Conservation (phyloP, 30 jellyfish, hydroid and myxozoan genomes). For the Pseudorhiza aurosa region DNA sequence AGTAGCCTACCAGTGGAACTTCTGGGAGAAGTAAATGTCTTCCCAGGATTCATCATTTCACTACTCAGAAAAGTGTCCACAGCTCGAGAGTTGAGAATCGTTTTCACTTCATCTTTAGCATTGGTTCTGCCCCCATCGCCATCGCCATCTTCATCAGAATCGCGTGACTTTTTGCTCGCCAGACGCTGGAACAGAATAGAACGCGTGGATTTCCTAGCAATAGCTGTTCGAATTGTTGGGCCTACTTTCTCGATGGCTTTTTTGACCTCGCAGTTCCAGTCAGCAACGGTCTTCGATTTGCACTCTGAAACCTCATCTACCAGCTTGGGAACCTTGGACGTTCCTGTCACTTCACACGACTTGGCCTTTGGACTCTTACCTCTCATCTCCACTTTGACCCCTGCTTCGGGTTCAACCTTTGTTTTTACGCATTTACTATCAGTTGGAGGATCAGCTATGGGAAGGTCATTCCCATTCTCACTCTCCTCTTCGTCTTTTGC, state of each 20-base stretch:
- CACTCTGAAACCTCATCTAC: background rate
- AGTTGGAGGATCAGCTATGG: background rate
- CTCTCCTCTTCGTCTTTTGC: background rate
- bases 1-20: conserved; percentile 77
- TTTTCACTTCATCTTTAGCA: conserved; percentile 4
- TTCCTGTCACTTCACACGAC: background rate
- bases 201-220: conserved; percentile 53
- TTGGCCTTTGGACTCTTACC: conserved; percentile 5
- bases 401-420: background rate
- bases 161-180: conserved; percentile 5
- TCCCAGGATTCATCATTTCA: conserved; percentile 14
- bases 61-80: background rate
- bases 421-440: too few species aligned
- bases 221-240: conserved; percentile 56
- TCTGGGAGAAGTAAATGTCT: conserved; percentile 79
- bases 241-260: conserved; percentile 44
- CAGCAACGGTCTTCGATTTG: background rate
- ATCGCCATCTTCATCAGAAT: background rate
- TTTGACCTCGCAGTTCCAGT: conserved; percentile 34
- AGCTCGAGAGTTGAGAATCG: background rate
- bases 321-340: background rate
- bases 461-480: background rate
- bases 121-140: conserved; percentile 1
- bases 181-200: conserved; percentile 41
- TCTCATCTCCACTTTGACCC: background rate